Evolutionary conservation across 1,140 invertebrate species (phyloP), one percentile per base, ranked within the genome.

Genomic region (Magallana gigas): DNA sequence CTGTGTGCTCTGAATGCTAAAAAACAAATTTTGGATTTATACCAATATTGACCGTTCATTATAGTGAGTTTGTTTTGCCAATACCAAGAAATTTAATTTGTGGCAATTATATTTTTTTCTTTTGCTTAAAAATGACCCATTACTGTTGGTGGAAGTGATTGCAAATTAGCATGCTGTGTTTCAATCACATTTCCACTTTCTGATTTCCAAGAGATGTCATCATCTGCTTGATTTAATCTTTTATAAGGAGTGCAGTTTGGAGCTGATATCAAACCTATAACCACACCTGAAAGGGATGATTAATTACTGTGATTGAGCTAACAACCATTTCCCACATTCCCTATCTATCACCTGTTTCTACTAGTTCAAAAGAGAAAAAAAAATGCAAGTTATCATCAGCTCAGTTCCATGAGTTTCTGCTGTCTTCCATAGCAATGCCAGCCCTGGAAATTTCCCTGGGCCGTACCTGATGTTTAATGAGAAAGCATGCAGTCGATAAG

Each of bases 371-470:
- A 76, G 36, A 48, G 36, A 48, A 48, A 48, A 48, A 48, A 48
- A 48, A 48, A 48, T 48, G 36, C 36, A 36, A 36, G 68, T 76
- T 76, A 76, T 76, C 68, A 76, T 18, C 68, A 76, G 18, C 68
- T 12, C 14, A 76, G 68, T 76, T 71, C 23, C 29, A 29, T 18
- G 23, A 29, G n/a, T 76, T 36, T 71, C 68, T 76, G 68, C 68
- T 76, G 68, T 29, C 81, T 83, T 83, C 48, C 48, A 83, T 83
- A 83, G 48, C 81, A 83, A 16, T 83, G 57, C 81, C 81, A 83
- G 81, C 81, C 81, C 81, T 83, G 48, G 48, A 56, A 57, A 57
- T 57, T 56, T 57, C 57, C 48, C n/a, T 6, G 12, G 48, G 36
- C 80, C 14, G 80, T 48, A 57, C 16, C 36, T 57, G 9, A 83